A percentile compares a stretch with the other conserved stretches of the same genome.
Conservation (phyloP, 2,888 invertebrate genomes). For the Mesochorus sp. region DNA sequence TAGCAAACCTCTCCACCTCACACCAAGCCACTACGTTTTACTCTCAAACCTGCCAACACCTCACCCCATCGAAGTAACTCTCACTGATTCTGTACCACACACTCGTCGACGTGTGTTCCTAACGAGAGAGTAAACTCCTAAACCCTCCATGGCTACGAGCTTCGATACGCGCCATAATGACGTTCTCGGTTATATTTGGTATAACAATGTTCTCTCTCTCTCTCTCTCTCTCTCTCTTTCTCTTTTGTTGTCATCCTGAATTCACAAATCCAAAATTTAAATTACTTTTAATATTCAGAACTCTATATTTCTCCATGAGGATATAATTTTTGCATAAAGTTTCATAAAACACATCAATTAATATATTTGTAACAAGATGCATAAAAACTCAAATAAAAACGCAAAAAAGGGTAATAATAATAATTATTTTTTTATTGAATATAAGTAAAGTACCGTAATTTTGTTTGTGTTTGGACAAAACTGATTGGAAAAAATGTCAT, state of each 20-base stretch:
- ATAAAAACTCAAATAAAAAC: no score
- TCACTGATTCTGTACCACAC: conserved; percentile 29
- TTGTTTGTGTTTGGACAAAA: no score
- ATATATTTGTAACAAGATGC: no score
- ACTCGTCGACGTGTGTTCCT: conserved; percentile 53
- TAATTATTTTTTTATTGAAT: no score
- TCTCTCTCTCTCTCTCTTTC: neutral
- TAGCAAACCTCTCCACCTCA: conserved; percentile 17
- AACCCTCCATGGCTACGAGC: conserved; percentile 45
- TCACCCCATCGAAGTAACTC: conserved; percentile 47
- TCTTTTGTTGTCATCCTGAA: conserved; percentile 5
- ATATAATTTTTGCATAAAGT: neutral
- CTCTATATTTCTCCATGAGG: neutral
- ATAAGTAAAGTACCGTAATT: no score
- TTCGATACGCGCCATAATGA: conserved; percentile 31
- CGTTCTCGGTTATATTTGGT: conserved; percentile 13
- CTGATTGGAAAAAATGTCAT: no score
- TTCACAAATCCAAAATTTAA: neutral
- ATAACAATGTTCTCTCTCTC: neutral
- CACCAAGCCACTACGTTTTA: conserved; percentile 32
- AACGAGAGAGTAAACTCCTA: conserved; percentile 60
- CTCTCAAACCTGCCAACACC: conserved; percentile 40
- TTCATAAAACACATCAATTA: no score
- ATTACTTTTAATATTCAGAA: conserved; percentile 9
- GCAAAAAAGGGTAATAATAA: no score